Evolutionary conservation across 1,140 invertebrate species (phyloP).

Genomic region (Brachionus asplanchnoidis): DNA sequence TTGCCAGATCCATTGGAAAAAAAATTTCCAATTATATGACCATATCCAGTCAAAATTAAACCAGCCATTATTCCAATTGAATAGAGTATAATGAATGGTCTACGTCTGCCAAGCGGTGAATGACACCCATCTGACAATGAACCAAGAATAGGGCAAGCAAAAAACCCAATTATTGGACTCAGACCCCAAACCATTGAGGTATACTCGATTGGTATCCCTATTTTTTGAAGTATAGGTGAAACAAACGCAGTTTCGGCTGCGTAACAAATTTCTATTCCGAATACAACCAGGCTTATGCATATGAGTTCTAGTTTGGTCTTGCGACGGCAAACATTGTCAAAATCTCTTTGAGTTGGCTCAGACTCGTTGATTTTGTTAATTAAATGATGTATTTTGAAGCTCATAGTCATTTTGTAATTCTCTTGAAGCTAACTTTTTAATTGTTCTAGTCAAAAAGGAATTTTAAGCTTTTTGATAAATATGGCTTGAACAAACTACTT

Average conservation of each 20-base stretch:
- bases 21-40: neutral
- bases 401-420: neutral
- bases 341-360: conserved; percentile 14
- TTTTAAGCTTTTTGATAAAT: neutral
- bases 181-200: conserved; percentile 94
- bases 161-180: conserved; percentile 78
- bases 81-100: conserved; percentile 83
- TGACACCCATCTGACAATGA: conserved; percentile 83
- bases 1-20: neutral
- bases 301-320: conserved; percentile 78
- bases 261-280: conserved; percentile 95
- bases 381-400: neutral
- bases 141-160: conserved; percentile 82
- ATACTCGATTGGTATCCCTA: conserved; percentile 79
- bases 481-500: neutral
- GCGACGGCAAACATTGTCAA: conserved; percentile 53
- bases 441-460: neutral
- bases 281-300: conserved; percentile 82
- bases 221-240: conserved; percentile 83
- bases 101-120: conserved; percentile 70
- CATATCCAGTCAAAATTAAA: conserved; percentile 46
- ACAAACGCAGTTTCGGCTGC: conserved; percentile 94
- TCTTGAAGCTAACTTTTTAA: neutral
- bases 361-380: conserved; percentile 8
- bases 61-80: conserved; percentile 74